A percentile compares a stretch with the other conserved stretches of the same genome.
These are phyloP conservation scores for Bergia sp. DNA, from an alignment of 92 coral and sea anemone species.

Conservation along the genomic window DNA sequence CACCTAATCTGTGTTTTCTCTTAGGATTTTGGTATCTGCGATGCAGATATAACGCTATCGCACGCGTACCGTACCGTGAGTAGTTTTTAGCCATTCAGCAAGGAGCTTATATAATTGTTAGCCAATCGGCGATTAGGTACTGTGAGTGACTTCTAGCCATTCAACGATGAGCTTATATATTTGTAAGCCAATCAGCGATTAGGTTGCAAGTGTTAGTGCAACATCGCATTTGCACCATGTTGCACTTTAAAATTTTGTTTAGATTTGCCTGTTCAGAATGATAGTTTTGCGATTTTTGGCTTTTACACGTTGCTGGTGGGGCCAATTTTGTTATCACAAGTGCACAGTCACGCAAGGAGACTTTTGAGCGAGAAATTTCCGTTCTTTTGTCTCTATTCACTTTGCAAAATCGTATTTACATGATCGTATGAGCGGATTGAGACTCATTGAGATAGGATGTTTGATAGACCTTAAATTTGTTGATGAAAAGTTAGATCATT, in stretches of 20 bases:
- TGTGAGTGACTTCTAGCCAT: no score
- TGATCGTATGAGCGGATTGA: not conserved
- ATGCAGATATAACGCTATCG: no score
- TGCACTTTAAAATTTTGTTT: not conserved
- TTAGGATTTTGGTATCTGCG: no score
- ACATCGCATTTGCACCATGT: not conserved
- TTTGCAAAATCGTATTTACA: slow-evolving; percentile 2
- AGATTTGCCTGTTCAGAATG: not conserved
- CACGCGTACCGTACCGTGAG: no score
- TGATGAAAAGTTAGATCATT: not conserved
- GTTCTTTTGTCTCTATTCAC: not conserved
- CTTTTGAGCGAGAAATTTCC: not conserved
- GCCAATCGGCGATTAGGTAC: no score
- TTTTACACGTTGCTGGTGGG: not conserved
- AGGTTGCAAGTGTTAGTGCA: not conserved
- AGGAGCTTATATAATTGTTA: no score
- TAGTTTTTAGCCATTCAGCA: no score
- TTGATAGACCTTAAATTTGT: not conserved
- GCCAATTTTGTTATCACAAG: not conserved
- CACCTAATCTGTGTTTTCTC: no score
- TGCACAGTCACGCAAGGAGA: not conserved
- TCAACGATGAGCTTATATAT: no score
- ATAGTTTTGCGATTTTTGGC: not conserved
- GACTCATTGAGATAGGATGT: not conserved
- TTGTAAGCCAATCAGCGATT: no score